Evolutionary conservation across 2,797 vertebrate genomes (phyloP).

Genomic region (Poecilia picta): DNA sequence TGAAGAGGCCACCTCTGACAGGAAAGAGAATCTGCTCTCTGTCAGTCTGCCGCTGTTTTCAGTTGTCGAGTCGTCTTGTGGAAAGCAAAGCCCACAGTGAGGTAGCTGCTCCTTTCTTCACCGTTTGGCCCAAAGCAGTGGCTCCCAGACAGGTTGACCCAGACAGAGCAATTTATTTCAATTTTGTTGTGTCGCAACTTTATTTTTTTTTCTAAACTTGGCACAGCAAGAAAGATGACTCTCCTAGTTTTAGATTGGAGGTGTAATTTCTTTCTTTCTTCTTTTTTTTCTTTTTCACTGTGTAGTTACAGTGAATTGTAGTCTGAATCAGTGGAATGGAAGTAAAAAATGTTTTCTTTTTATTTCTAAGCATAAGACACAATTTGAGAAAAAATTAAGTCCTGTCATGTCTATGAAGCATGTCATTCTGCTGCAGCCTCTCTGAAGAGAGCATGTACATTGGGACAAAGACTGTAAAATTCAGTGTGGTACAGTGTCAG

Average conservation of each 20-base stretch:
- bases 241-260: neutral
- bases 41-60: neutral
- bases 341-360: neutral
- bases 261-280: too few species aligned
- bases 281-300: neutral
- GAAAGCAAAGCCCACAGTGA: neutral
- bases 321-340: neutral
- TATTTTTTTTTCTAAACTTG: neutral
- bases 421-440: neutral
- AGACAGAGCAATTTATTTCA: neutral
- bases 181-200: neutral
- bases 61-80: neutral
- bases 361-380: neutral
- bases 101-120: neutral
- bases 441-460: neutral
- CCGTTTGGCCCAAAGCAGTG: neutral
- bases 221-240: neutral
- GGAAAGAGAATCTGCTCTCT: neutral
- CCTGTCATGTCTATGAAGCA: neutral
- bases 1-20: constrained; percentile 3
- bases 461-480: neutral
- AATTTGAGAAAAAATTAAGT: neutral
- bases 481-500: neutral
- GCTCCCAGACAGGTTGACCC: neutral
- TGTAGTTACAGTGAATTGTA: neutral